phyloP scores from a whole-genome alignment of 2,888 invertebrate species.

The Idaea straminata region DNA sequence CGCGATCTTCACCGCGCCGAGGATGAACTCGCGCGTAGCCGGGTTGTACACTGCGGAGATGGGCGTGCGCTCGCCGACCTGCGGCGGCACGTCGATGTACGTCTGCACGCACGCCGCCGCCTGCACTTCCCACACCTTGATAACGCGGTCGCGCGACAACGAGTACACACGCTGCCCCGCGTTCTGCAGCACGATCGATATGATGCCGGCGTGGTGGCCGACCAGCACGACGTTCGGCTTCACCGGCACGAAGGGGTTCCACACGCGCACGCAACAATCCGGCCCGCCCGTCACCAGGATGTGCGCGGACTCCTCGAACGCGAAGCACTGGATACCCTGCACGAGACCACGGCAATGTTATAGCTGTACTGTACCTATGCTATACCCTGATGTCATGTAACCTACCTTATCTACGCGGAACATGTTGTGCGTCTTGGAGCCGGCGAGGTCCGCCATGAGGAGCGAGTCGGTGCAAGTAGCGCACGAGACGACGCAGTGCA shows the following conservation, averaged over 20 bases:
- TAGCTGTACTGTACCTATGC: not conserved
- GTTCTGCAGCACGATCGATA: slow-evolving; percentile 84
- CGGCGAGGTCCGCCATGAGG: slow-evolving; percentile 81
- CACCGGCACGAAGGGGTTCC: slow-evolving; percentile 89
- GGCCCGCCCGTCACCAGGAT: slow-evolving; percentile 86
- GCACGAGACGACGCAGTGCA: slow-evolving; percentile 85
- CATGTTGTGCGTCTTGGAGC: slow-evolving; percentile 76
- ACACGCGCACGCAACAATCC: slow-evolving; percentile 86
- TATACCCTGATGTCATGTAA: too few relatives aligned
- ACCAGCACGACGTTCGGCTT: slow-evolving; percentile 81
- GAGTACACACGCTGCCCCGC: slow-evolving; percentile 84
- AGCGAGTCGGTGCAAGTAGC: slow-evolving; percentile 81
- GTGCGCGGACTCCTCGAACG: slow-evolving; percentile 79
- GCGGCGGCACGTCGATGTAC: slow-evolving; percentile 82
- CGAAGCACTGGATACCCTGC: slow-evolving; percentile 83
- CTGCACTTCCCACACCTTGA: slow-evolving; percentile 89
- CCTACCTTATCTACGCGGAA: slow-evolving; percentile 79
- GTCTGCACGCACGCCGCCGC: slow-evolving; percentile 62
- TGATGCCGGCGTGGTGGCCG: slow-evolving; percentile 86
- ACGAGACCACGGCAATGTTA: not conserved
- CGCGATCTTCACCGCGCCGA: slow-evolving; percentile 84
- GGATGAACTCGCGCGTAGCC: slow-evolving; percentile 82
- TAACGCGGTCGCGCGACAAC: slow-evolving; percentile 83
- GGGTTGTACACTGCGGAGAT: slow-evolving; percentile 83
- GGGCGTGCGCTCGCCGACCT: slow-evolving; percentile 81